Evolutionary conservation across 2,113 vertebrate species (phyloP).

Genomic region (Varanus salvator): DNA sequence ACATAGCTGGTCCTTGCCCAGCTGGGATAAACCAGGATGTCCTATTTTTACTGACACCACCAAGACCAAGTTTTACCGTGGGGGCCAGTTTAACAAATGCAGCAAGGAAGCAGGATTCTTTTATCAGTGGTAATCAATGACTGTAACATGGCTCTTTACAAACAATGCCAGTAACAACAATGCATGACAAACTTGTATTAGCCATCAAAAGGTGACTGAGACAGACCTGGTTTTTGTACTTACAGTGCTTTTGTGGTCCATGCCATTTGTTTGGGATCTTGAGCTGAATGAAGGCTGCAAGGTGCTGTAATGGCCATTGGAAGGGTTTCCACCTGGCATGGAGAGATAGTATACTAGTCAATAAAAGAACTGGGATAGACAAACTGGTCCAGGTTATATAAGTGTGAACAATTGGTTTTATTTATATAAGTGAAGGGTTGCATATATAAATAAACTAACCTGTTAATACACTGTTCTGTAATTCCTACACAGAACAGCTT

Average conservation of each 20-base stretch:
- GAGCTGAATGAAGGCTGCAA: conserved; percentile 67
- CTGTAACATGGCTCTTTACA: too few species aligned
- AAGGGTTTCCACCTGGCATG: conserved; percentile 30
- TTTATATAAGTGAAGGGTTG: too few species aligned
- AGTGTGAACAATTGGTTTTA: too few species aligned
- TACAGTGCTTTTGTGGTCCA: conserved; percentile 65
- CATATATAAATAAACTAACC: too few species aligned
- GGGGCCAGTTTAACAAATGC: background rate
- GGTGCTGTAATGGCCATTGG: conserved; percentile 43
- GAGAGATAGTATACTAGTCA: background rate
- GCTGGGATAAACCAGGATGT: background rate
- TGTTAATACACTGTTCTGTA: too few species aligned
- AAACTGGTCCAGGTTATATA: too few species aligned
- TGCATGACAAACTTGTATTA: background rate
- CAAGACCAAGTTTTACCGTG: background rate
- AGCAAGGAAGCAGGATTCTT: background rate
- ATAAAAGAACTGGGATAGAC: too few species aligned
- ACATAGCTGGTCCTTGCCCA: background rate
- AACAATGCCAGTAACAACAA: background rate
- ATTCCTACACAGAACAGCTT: too few species aligned
- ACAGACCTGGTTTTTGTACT: background rate
- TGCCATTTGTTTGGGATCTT: conserved; percentile 67
- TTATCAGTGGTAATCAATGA: background rate
- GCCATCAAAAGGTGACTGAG: background rate
- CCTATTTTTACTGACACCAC: background rate